Evolutionary conservation across 2,888 invertebrate species (phyloP), one percentile per base, ranked within the genome.

Genomic region (Opisthograptis luteolata): DNA sequence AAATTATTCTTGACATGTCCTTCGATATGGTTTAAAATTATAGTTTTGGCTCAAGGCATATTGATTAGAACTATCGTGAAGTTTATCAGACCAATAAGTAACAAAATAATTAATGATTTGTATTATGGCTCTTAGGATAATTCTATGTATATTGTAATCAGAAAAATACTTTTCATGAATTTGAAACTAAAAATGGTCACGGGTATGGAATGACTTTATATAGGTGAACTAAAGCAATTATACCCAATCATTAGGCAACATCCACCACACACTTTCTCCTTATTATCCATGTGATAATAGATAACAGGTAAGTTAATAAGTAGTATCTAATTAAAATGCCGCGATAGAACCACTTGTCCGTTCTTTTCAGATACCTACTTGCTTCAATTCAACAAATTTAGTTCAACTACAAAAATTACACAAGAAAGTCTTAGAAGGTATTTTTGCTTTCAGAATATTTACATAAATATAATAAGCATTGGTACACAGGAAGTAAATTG

Each of bases 281-380:
- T 46, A 41, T 34, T 42, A 40, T 34, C 15, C 15, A 14, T 40
- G 36, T 39, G 25, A 32, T 46, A 44, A 30, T 43, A 48, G 24
- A 14, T 42, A 44, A n/a, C n/a, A n/a, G n/a, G n/a, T n/a, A n/a
- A n/a, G n/a, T n/a, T n/a, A n/a, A n/a, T n/a, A n/a, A 45, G 6
- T 10, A 44, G 27, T 49, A n/a, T n/a, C n/a, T n/a, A 31, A 56
- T 54, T 54, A 57, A 49, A 57, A 49, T 52, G 34, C 48, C 49
- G 34, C 31, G 9, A 35, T 27, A 32, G 31, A 43, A 41, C 31
- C 27, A 49, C 49, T 28, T 10, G 35, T 31, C 19, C 42, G 12
- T 47, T 49, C 24, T 49, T 48, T 50, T 39, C 34, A 37, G 40
- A 37, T 51, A 14, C 28, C 5, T 22, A 22, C 2, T 13, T 9